These are phyloP conservation scores for Pilophorus perplexus DNA, from an alignment of 2,888 invertebrate genomes.

Conservation along the genomic window DNA sequence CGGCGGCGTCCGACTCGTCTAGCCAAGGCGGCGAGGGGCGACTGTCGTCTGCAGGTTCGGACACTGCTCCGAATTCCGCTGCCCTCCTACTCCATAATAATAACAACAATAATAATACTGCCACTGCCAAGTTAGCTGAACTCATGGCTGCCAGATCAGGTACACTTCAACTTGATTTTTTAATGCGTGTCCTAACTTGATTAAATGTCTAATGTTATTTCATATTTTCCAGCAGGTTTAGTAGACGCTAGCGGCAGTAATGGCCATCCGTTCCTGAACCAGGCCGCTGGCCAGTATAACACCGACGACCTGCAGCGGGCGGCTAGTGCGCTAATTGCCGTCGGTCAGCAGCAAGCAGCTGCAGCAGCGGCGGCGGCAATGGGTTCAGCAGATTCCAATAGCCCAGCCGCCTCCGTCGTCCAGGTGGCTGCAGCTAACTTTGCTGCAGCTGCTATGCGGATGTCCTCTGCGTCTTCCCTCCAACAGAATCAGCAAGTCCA, in stretches of 20 bases:
- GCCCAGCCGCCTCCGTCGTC: conserved; percentile 61
- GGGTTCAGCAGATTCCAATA: conserved; percentile 53
- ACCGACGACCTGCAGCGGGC: conserved; percentile 50
- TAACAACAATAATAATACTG: conserved; percentile 61
- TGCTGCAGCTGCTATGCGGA: conserved; percentile 72
- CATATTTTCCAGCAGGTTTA: conserved; percentile 39
- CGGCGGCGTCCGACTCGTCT: conserved; percentile 82
- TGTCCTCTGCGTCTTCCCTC: conserved; percentile 48
- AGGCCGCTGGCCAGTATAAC: conserved; percentile 49
- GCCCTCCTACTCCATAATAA: conserved; percentile 59
- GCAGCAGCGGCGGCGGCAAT: conserved; percentile 60
- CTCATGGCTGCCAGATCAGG: conserved; percentile 50
- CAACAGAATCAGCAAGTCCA: conserved; percentile 49
- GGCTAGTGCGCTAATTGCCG: conserved; percentile 49
- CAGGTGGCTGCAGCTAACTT: conserved; percentile 73
- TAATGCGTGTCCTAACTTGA: background rate
- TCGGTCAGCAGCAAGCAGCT: conserved; percentile 52
- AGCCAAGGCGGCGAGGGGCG: conserved; percentile 68
- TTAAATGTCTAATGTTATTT: background rate
- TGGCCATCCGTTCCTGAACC: conserved; percentile 47
- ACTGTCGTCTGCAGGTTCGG: conserved; percentile 61
- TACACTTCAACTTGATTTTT: conserved; percentile 5
- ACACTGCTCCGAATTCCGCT: conserved; percentile 67
- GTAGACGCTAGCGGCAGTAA: conserved; percentile 47
- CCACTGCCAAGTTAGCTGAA: conserved; percentile 52